Conservation (phyloP, 2,113 vertebrate species). For the Capreolus pygargus region DNA sequence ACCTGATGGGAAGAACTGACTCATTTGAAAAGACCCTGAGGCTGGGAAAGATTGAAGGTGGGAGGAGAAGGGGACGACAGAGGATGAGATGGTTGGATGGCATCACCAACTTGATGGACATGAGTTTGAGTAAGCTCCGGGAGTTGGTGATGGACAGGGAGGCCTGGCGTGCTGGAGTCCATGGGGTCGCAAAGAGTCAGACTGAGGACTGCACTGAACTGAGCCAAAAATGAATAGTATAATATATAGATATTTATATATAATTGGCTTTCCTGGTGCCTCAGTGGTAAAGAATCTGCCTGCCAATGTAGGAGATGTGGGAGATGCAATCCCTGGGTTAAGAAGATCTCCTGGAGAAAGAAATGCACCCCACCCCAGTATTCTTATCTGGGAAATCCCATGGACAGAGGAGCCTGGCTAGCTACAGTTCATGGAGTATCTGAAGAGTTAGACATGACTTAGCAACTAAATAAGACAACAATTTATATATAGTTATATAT, state of each 20-base stretch:
- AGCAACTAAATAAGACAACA: neutral
- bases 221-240: neutral
- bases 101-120: neutral
- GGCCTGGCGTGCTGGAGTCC: neutral
- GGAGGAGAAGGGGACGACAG: neutral
- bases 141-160: neutral
- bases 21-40: neutral
- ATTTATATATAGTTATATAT: neutral
- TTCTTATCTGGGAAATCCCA: neutral
- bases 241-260: neutral
- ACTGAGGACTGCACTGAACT: neutral
- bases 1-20: neutral
- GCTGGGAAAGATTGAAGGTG: neutral
- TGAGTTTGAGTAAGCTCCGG: neutral
- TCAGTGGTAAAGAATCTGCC: neutral
- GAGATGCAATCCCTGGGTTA: neutral
- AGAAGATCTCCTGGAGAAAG: neutral
- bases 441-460: neutral
- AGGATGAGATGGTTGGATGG: neutral
- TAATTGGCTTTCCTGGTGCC: neutral
- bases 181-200: fast-evolving
- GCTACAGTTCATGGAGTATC: neutral
- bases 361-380: neutral
- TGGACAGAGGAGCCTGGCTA: neutral
- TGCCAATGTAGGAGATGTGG: neutral